Base-by-base conservation (phyloP, 1,140 invertebrate species). In the Heliothis subflexa region DNA sequence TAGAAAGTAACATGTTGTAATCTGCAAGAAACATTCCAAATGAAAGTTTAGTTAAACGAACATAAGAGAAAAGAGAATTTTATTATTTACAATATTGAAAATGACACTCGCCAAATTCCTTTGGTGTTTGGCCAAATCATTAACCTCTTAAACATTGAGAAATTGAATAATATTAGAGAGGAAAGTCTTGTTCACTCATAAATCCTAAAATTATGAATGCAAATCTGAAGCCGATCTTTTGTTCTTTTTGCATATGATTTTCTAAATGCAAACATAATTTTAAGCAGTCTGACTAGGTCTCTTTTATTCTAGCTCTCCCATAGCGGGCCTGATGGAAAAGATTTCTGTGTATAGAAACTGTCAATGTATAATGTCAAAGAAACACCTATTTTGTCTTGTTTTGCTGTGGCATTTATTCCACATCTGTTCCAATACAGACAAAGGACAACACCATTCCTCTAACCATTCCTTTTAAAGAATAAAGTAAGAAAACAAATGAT, bases 41-140 rank as follows among this genome's bases (percentile, higher is more conserved):
- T 45, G 73, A 75, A 64, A 75, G 73, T 64, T 5, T 70, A 49
- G 70, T 49, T 45, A 61, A 13, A 61, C 14, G 1, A 70, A 7
- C 2, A 52, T 18, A 13, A 50, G 11, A 50, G 14, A 52, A 21
- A 33, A 61, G 45, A 50, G 18, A 49, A 47, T 75, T 75, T 75
- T 62, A 62, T 62, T 75, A 50, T 62, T 75, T 73, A 73, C 71
- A 45, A 49, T 33, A 73, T 47, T 73, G 71, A 59, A 45, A 47
- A 73, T 47, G 21, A 21, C 47, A 21, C 18, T 57, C 5, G 54
- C n/a, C 5, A 57, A 73, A 73, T 59, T 59, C n/a, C 14, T 61
- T 73, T 73, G 71, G 55, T 73, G 55, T 59, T 40, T 73, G 16
- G 71, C 71, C 71, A 73, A 73, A 57, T 47, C 33, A 59, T 73